Evolutionary conservation across 1,140 invertebrate species (phyloP).

Genomic region (Zaprionus vittiger): DNA sequence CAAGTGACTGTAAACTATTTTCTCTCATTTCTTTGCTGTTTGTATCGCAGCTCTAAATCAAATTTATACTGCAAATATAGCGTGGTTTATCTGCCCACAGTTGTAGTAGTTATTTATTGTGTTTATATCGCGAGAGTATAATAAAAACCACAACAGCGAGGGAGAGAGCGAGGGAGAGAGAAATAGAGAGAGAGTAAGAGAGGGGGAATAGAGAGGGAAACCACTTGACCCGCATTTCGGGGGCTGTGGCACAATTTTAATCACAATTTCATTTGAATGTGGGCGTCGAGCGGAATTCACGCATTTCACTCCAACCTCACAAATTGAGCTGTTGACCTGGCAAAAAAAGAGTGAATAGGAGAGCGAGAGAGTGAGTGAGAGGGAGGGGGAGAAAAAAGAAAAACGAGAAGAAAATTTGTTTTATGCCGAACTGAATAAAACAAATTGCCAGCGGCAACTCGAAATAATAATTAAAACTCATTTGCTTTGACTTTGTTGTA

Average conservation of each 20-base stretch:
- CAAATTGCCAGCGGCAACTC: background rate
- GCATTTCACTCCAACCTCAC: conserved; percentile 44
- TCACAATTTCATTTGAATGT: conserved; percentile 28
- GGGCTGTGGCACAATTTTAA: conserved; percentile 8
- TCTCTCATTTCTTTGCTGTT: background rate
- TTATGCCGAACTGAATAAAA: conserved; percentile 10
- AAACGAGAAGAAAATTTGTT: conserved; percentile 13
- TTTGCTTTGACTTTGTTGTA: conserved; percentile 27
- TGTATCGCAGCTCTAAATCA: background rate
- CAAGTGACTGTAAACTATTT: background rate
- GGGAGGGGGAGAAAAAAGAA: background rate
- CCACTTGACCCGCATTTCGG: conserved; percentile 65
- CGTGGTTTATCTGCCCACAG: conserved; percentile 5
- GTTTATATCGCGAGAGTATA: background rate
- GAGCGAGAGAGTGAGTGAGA: background rate
- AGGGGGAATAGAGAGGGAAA: background rate
- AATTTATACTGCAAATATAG: conserved; percentile 3
- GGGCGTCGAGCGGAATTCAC: conserved; percentile 32
- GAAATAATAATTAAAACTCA: conserved; percentile 39
- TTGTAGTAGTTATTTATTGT: conserved; percentile 12
- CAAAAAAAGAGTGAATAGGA: background rate
- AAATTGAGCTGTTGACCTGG: conserved; percentile 31
- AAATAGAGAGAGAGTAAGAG: background rate
- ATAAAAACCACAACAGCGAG: background rate
- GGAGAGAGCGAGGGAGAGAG: background rate